Conservation (phyloP, 1,140 invertebrate species). For the Cryptotermes secundus region DNA sequence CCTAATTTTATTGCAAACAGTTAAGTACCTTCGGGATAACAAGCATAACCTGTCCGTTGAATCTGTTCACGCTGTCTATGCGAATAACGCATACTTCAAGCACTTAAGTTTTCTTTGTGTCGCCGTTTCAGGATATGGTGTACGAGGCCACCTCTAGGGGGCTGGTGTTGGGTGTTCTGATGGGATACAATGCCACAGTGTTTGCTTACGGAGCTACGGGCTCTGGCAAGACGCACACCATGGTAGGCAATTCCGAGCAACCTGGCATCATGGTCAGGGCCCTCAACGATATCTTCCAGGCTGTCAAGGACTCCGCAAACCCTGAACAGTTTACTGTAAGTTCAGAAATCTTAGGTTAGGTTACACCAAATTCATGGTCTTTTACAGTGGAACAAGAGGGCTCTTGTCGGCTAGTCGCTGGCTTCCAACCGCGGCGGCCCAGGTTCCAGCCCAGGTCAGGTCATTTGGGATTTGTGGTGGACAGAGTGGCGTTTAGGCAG, state of each 20-base stretch:
- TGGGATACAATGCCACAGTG: slow-evolving; percentile 92
- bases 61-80: too few relatives aligned
- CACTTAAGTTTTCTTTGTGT: slow-evolving; percentile 24
- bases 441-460: too few relatives aligned
- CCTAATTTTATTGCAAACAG: too few relatives aligned
- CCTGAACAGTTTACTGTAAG: slow-evolving; percentile 60
- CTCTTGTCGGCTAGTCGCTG: too few relatives aligned
- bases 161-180: slow-evolving; percentile 76
- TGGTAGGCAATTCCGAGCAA: slow-evolving; percentile 71
- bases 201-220: slow-evolving; percentile 97
- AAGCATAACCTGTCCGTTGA: too few relatives aligned
- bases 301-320: slow-evolving; percentile 54
- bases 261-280: slow-evolving; percentile 88
- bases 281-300: slow-evolving; percentile 79
- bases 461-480: too few relatives aligned
- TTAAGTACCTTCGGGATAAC: too few relatives aligned
- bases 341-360: background rate
- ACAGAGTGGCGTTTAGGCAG: too few relatives aligned
- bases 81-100: too few relatives aligned
- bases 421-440: too few relatives aligned
- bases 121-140: slow-evolving; percentile 69
- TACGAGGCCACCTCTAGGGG: slow-evolving; percentile 71
- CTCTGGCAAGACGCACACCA: slow-evolving; percentile 89
- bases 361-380: too few relatives aligned
- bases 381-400: too few relatives aligned